phyloP scores from a whole-genome alignment of 2,113 vertebrate genomes.

The Solenodon paradoxus region DNA sequence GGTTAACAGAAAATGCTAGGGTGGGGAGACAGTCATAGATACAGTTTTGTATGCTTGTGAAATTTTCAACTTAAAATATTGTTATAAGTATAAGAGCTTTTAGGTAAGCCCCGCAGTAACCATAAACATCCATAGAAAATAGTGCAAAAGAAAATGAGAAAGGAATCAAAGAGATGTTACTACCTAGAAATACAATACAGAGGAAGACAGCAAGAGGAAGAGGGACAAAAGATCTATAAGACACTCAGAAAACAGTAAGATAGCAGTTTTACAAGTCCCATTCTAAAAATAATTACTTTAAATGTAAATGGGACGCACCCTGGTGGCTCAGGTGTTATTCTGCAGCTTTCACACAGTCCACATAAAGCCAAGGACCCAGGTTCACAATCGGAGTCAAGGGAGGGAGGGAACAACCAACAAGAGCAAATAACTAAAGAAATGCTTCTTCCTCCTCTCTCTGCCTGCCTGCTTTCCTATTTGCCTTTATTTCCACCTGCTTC shows the following conservation, averaged over 20 bases:
- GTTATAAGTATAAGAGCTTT: neutral
- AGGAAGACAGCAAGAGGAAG: neutral
- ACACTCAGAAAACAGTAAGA: neutral
- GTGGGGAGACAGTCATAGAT: neutral
- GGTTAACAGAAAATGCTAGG: neutral
- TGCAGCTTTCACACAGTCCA: no score
- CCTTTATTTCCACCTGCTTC: no score
- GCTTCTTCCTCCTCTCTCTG: no score
- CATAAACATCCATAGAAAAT: neutral
- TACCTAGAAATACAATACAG: neutral
- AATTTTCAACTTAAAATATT: neutral
- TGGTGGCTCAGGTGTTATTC: no score
- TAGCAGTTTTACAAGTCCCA: neutral
- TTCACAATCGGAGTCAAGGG: no score
- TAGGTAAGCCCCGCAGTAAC: neutral
- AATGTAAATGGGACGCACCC: neutral
- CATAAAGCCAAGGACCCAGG: no score
- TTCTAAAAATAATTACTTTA: neutral
- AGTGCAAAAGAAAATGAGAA: neutral
- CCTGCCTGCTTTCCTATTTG: no score
- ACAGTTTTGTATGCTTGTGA: neutral
- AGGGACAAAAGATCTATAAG: neutral
- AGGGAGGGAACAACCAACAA: no score
- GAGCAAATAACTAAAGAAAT: no score
- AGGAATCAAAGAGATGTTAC: neutral